phyloP scores from a whole-genome alignment of 2,888 invertebrate species.

The Zhuqinia jingwanae region DNA sequence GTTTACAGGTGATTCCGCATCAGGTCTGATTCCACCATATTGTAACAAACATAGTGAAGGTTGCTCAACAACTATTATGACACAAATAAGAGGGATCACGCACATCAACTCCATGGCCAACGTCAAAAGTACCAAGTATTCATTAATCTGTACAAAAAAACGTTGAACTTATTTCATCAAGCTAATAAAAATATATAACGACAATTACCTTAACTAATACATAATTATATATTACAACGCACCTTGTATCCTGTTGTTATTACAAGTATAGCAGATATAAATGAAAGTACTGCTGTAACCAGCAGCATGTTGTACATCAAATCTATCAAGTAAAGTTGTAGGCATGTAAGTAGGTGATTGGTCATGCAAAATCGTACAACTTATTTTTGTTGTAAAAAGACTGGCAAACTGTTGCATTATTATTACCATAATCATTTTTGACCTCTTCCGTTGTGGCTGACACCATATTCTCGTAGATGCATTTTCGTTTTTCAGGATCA shows the following conservation, averaged over 20 bases:
- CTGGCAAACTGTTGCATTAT: not conserved
- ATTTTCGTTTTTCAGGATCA: not conserved
- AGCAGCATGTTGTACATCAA: not conserved
- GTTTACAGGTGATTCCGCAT: no score
- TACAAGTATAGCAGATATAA: not conserved
- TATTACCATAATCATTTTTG: not conserved
- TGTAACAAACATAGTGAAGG: not conserved
- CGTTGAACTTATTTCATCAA: not conserved
- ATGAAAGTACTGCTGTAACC: not conserved
- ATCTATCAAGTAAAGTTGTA: not conserved
- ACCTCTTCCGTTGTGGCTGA: not conserved
- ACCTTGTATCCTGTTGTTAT: not conserved
- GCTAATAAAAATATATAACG: not conserved
- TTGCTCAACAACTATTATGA: not conserved
- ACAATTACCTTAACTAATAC: no score
- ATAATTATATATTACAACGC: not conserved
- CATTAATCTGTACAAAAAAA: not conserved
- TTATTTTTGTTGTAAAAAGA: not conserved
- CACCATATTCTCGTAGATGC: not conserved
- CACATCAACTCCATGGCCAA: not conserved
- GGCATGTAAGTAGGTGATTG: not conserved
- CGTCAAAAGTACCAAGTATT: not conserved
- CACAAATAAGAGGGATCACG: not conserved
- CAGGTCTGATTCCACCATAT: conserved; percentile 1
- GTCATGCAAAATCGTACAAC: no score